These are phyloP conservation scores for Malachius bipustulatus DNA, from an alignment of 2,888 invertebrate species.

Conservation along the genomic window DNA sequence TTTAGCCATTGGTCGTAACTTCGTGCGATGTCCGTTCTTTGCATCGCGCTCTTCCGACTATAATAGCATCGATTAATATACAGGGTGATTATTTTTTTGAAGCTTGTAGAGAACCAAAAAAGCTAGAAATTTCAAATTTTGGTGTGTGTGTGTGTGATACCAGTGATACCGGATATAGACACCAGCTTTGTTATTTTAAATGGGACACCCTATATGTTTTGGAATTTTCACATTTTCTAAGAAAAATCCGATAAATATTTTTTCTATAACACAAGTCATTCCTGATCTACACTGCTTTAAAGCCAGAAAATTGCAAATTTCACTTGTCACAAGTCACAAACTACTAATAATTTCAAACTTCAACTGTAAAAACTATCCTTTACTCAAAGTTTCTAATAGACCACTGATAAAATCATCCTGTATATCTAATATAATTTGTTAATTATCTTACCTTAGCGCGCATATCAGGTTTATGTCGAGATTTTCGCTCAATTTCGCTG, in stretches of 20 bases:
- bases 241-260: background rate
- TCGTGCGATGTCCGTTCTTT: conserved; percentile 39
- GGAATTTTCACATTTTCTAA: background rate
- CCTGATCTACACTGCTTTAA: too few relatives aligned
- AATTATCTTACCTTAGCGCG: conserved; percentile 68
- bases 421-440: too few relatives aligned
- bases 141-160: too few relatives aligned
- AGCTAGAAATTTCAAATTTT: too few relatives aligned
- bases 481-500: conserved; percentile 64
- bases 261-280: background rate
- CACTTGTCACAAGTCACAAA: too few relatives aligned
- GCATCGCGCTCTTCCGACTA: conserved; percentile 65
- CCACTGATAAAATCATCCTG: too few relatives aligned
- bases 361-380: too few relatives aligned
- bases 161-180: too few relatives aligned
- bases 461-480: conserved; percentile 56
- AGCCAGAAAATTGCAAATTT: too few relatives aligned
- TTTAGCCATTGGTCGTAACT: conserved; percentile 47
- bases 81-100: conserved; percentile 5
- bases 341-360: too few relatives aligned
- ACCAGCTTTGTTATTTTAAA: background rate
- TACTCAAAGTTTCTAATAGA: too few relatives aligned
- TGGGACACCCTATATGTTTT: background rate
- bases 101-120: too few relatives aligned
- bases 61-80: conserved; percentile 10